phyloP scores from a whole-genome alignment of 2,797 vertebrate species.

The Australoheros facetus region DNA sequence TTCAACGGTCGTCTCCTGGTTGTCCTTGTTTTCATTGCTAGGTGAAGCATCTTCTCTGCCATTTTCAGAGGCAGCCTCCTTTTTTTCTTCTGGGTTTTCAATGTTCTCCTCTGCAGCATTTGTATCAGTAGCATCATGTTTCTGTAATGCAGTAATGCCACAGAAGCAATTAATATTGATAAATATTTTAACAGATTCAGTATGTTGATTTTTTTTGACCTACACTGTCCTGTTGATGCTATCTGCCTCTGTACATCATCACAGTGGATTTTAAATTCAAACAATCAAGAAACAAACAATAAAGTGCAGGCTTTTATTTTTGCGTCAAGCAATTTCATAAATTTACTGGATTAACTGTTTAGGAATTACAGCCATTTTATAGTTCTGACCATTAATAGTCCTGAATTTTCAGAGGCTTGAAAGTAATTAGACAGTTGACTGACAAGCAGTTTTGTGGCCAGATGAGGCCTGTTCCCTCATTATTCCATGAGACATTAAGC shows the following conservation, averaged over 20 bases:
- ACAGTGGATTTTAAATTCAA: neutral
- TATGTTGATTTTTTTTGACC: constrained; percentile 6
- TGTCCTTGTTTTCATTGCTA: constrained; percentile 28
- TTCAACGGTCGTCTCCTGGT: constrained; percentile 11
- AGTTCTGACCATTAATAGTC: neutral
- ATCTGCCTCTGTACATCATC: neutral
- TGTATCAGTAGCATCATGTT: constrained; percentile 67
- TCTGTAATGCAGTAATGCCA: constrained; percentile 79
- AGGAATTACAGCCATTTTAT: neutral
- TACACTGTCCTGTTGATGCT: neutral
- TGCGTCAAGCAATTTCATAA: neutral
- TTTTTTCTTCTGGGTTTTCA: constrained; percentile 54
- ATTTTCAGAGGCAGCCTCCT: constrained; percentile 68
- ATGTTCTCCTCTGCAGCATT: constrained; percentile 79
- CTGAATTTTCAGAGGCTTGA: neutral
- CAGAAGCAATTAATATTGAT: constrained; percentile 42
- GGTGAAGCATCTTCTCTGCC: constrained; percentile 14
- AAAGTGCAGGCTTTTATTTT: neutral
- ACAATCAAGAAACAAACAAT: neutral
- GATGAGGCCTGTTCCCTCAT: neutral
- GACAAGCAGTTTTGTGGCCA: neutral
- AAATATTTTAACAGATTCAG: neutral
- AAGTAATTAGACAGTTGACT: neutral
- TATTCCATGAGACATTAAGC: neutral
- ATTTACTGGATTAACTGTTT: neutral